These are phyloP conservation scores for Pyrgilauda ruficollis DNA, from an alignment of 2,113 vertebrate species.

Conservation along the genomic window DNA sequence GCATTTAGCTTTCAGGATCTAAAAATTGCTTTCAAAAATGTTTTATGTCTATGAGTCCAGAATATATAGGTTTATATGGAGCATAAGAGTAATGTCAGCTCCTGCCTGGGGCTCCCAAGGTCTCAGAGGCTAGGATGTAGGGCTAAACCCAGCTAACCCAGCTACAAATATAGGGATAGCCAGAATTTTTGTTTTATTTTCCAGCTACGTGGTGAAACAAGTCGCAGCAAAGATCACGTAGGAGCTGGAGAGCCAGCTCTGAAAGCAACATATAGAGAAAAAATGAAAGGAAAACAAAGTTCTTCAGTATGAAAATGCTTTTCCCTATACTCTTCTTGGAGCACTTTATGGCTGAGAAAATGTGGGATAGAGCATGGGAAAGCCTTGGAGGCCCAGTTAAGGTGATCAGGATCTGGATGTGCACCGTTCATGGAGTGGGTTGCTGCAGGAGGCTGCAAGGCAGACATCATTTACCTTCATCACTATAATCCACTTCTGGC, in stretches of 20 bases:
- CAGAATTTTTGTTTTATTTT: background rate
- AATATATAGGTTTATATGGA: background rate
- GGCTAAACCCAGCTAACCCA: background rate
- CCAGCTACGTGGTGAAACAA: background rate
- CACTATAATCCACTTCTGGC: background rate
- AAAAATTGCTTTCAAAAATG: background rate
- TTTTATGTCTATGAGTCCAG: background rate
- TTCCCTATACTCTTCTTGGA: background rate
- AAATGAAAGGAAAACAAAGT: background rate
- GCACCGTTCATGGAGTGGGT: background rate
- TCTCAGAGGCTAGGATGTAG: background rate
- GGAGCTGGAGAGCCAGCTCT: background rate
- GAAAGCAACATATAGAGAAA: background rate
- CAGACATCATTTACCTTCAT: background rate
- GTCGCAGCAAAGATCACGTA: background rate
- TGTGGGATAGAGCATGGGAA: background rate
- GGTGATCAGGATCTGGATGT: background rate
- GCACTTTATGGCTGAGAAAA: background rate
- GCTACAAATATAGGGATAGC: background rate
- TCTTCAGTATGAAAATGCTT: background rate
- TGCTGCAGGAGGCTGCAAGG: background rate
- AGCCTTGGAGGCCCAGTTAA: background rate
- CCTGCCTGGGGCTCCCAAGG: background rate
- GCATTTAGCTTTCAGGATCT: background rate
- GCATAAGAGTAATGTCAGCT: background rate